These are phyloP conservation scores for Drosophila pseudotakahashii DNA, from an alignment of 2,888 invertebrate species.

Conservation along the genomic window DNA sequence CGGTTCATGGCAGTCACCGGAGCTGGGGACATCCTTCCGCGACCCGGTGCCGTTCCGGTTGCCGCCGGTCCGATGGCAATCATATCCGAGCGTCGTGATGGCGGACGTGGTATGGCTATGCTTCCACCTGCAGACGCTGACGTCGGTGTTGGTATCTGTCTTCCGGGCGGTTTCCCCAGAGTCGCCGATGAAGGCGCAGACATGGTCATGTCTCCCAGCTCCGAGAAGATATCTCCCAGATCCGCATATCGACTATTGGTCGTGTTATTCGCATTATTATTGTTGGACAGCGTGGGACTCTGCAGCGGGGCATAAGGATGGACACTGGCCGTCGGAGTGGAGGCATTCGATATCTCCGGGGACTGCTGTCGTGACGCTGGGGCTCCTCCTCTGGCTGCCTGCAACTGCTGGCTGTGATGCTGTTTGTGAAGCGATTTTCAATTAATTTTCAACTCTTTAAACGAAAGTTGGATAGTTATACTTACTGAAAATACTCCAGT, in stretches of 20 bases:
- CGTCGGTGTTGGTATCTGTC: constrained; percentile 92
- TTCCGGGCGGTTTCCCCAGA: constrained; percentile 80
- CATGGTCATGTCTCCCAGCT: constrained; percentile 91
- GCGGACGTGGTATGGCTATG: constrained; percentile 94
- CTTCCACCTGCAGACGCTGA: constrained; percentile 86
- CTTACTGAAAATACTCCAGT: constrained; percentile 87
- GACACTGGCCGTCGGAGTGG: constrained; percentile 85
- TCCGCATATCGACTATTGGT: constrained; percentile 85
- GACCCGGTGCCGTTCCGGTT: constrained; percentile 57
- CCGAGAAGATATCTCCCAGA: constrained; percentile 92
- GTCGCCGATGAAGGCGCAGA: constrained; percentile 87
- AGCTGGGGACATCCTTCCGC: constrained; percentile 87
- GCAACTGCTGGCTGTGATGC: constrained; percentile 84
- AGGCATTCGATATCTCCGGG: constrained; percentile 91
- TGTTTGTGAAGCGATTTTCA: constrained; percentile 54
- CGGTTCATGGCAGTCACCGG: constrained; percentile 86
- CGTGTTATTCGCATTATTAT: constrained; percentile 85
- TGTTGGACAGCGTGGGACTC: constrained; percentile 90
- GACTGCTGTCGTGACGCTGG: constrained; percentile 86
- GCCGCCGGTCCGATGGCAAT: constrained; percentile 70
- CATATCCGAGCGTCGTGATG: constrained; percentile 92
- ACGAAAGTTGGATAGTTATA: constrained; percentile 15
- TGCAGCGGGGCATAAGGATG: constrained; percentile 94
- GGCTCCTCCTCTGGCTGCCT: constrained; percentile 60
- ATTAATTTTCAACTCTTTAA: background rate